Evolutionary conservation across 2,113 vertebrate species (phyloP).

Genomic region (Leptobrachium ailaonicum): DNA sequence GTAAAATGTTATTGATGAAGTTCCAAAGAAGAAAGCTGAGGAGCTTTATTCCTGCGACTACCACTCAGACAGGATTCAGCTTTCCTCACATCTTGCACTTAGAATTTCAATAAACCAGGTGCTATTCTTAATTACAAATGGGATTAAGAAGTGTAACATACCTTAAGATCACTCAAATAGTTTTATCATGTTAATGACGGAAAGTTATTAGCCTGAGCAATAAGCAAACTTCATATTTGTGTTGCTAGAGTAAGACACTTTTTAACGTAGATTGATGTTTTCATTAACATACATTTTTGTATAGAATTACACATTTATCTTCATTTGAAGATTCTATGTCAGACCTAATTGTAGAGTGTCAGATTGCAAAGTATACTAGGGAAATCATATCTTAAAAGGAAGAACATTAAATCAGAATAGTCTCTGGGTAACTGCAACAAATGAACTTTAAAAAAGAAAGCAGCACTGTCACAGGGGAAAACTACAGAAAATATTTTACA

Average conservation of each 20-base stretch:
- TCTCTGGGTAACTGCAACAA: constrained; percentile 27
- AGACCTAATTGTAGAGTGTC: constrained; percentile 23
- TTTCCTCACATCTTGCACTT: background rate
- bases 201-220: constrained; percentile 36
- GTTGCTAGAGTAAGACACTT: constrained; percentile 10
- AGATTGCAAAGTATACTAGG: background rate
- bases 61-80: no score
- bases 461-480: no score
- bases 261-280: constrained; percentile 30
- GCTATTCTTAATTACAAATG: background rate
- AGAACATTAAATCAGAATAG: constrained; percentile 27
- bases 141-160: background rate
- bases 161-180: constrained; percentile 8
- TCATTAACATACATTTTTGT: constrained; percentile 39
- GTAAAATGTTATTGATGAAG: no score
- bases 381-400: constrained; percentile 22
- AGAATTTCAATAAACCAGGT: background rate
- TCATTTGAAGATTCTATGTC: constrained; percentile 43
- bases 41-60: no score
- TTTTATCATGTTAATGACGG: constrained; percentile 11
- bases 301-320: constrained; percentile 38
- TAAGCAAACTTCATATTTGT: constrained; percentile 27
- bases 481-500: no score
- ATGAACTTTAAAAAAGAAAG: background rate
- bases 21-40: no score